These are phyloP conservation scores for Dusona sp. DNA, from an alignment of 2,888 invertebrate genomes.

Conservation along the genomic window DNA sequence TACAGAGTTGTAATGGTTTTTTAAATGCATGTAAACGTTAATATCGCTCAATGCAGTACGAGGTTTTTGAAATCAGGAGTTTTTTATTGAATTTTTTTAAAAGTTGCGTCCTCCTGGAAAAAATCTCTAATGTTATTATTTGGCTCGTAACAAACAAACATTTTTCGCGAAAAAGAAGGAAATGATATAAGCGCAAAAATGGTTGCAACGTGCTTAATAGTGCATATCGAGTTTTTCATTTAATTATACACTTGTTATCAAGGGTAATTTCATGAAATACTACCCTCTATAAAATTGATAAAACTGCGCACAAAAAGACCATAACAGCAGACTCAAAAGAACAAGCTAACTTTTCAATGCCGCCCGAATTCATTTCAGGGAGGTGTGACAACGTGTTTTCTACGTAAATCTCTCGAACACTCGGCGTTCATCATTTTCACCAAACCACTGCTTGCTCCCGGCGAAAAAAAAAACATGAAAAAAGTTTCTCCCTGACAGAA, in stretches of 20 bases:
- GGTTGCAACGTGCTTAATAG: neutral
- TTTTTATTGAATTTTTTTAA: too few relatives aligned
- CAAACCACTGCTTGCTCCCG: conserved; percentile 41
- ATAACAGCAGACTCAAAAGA: neutral
- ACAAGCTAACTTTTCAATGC: conserved; percentile 44
- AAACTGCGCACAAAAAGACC: neutral
- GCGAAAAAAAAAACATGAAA: conserved; percentile 33
- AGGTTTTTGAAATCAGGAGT: too few relatives aligned
- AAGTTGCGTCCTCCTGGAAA: too few relatives aligned
- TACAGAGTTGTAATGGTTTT: too few relatives aligned
- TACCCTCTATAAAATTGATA: too few relatives aligned
- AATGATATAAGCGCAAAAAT: neutral
- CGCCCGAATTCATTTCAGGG: conserved; percentile 26
- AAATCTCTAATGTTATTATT: too few relatives aligned
- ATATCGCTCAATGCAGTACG: too few relatives aligned
- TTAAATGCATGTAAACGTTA: too few relatives aligned
- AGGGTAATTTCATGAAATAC: neutral
- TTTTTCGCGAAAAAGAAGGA: neutral
- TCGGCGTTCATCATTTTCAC: conserved; percentile 37
- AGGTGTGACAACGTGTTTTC: conserved; percentile 35
- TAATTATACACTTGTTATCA: neutral
- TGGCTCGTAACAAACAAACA: neutral
- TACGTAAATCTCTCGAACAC: conserved; percentile 20
- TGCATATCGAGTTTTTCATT: conserved; percentile 1
- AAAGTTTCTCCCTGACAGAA: conserved; percentile 41